Evolutionary conservation across 2,113 vertebrate genomes (phyloP).

Genomic region (Miniopterus natalensis): DNA sequence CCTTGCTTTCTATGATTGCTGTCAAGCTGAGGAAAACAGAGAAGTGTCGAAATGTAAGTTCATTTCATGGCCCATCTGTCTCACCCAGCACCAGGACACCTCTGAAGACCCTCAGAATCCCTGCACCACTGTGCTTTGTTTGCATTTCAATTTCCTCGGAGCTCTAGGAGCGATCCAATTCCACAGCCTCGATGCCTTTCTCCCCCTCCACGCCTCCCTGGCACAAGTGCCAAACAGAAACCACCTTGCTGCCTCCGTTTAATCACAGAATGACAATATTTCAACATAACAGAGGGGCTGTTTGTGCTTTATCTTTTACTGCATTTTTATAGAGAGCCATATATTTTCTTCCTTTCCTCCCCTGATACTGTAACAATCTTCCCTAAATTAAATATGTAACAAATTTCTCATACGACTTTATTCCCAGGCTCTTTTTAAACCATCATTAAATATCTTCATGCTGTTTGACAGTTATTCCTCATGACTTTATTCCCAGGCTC

Average conservation of each 20-base stretch:
- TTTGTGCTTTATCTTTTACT: constrained; percentile 77
- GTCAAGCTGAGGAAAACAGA: constrained; percentile 49
- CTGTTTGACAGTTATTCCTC: constrained; percentile 74
- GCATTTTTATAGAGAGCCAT: constrained; percentile 73
- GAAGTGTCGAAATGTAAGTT: constrained; percentile 55
- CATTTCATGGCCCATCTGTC: constrained; percentile 50
- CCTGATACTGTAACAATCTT: constrained; percentile 78
- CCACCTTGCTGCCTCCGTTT: constrained; percentile 39
- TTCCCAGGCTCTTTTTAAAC: constrained; percentile 73
- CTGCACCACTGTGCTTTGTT: neutral
- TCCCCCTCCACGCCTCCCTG: neutral
- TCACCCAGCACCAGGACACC: neutral
- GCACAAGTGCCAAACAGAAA: neutral
- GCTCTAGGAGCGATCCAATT: constrained; percentile 26
- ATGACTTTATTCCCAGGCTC: constrained; percentile 65
- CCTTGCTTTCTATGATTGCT: constrained; percentile 39
- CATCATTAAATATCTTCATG: constrained; percentile 75
- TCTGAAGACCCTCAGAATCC: constrained; percentile 2
- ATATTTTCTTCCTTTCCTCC: constrained; percentile 75
- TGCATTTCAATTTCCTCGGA: constrained; percentile 36
- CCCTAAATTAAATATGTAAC: constrained; percentile 82
- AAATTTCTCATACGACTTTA: constrained; percentile 71
- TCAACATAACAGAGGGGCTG: constrained; percentile 66
- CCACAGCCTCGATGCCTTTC: neutral
- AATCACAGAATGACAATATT: constrained; percentile 76